A percentile compares a stretch with the other conserved stretches of the same genome.
Evolutionary conservation across 1,140 invertebrate genomes (phyloP).

Genomic region (Heliconius hewitsoni): DNA sequence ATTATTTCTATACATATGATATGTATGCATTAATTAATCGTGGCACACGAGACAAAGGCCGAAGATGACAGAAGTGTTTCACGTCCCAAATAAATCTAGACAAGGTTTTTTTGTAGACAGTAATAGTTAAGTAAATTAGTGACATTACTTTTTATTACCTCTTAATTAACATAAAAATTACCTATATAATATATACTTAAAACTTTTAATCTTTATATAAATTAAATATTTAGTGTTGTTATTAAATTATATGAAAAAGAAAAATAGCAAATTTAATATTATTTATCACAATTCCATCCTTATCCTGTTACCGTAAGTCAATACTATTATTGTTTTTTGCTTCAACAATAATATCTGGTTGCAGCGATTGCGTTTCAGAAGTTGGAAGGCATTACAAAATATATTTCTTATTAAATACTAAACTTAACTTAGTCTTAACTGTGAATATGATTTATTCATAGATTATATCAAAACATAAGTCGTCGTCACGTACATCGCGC

Average conservation of each 20-base stretch:
- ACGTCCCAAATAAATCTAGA: constrained; percentile 21
- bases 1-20: too few relatives aligned
- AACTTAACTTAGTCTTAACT: neutral
- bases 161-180: neutral
- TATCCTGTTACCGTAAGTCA: constrained; percentile 48
- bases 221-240: too few relatives aligned
- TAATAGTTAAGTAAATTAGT: neutral
- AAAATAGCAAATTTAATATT: neutral
- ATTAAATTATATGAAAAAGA: neutral
- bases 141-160: neutral
- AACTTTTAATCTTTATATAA: too few relatives aligned
- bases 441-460: neutral
- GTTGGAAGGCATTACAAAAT: neutral
- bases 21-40: constrained; percentile 1
- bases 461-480: neutral
- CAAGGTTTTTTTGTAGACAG: constrained; percentile 17
- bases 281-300: constrained; percentile 36
- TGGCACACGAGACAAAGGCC: constrained; percentile 19
- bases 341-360: constrained; percentile 32
- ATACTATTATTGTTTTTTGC: constrained; percentile 32
- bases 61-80: constrained; percentile 14
- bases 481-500: neutral
- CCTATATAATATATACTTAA: neutral
- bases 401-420: neutral
- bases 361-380: neutral